phyloP scores from a whole-genome alignment of 2,797 vertebrate genomes.

The Glossophaga mutica region DNA sequence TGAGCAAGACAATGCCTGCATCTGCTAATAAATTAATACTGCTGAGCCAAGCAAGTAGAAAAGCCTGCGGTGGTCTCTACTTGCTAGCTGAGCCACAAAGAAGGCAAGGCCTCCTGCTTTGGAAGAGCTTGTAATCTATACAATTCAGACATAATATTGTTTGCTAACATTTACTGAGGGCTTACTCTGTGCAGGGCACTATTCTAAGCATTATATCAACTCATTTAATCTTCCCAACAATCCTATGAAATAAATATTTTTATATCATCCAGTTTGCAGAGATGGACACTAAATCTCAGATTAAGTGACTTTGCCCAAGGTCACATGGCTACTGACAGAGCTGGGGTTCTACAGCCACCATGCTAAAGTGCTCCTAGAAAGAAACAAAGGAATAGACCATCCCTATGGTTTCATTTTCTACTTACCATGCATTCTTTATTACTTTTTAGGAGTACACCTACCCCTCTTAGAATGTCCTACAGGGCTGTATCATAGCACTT shows the following conservation, averaged over 20 bases:
- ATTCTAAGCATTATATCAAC: neutral
- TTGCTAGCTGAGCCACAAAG: neutral
- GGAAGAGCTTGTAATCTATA: neutral
- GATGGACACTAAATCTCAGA: neutral
- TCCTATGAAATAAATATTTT: neutral
- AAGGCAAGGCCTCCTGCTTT: constrained; percentile 19
- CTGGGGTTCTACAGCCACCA: neutral
- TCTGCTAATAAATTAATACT: constrained; percentile 63
- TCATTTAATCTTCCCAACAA: neutral
- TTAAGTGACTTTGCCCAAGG: neutral
- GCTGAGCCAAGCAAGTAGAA: constrained; percentile 19
- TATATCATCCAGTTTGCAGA: neutral
- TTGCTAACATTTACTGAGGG: neutral
- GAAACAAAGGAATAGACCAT: neutral
- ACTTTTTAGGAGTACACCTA: neutral
- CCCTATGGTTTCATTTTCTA: neutral
- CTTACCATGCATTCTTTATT: neutral
- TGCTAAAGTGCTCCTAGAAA: neutral
- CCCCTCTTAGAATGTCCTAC: neutral
- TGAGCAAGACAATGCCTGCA: constrained; percentile 53
- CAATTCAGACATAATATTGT: neutral
- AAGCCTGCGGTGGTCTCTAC: neutral
- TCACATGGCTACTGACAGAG: neutral
- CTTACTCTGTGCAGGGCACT: neutral
- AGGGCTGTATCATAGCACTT: neutral